Conservation (phyloP, 2,888 invertebrate genomes). For the Eremobia ochroleuca region DNA sequence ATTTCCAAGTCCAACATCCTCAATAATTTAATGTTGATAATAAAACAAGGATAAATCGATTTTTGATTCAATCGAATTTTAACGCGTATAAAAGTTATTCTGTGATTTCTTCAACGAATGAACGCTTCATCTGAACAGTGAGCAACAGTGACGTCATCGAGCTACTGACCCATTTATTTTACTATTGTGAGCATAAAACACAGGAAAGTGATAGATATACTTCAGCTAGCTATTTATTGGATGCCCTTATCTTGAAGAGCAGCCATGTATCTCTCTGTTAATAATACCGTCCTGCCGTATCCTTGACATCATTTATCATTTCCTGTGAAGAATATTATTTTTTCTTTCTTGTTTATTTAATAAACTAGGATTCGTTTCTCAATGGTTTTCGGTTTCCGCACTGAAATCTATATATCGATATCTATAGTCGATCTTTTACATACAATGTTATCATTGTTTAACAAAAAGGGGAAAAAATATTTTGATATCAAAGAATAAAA, state of each 20-base stretch:
- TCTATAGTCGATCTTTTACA: not conserved
- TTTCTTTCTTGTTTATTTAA: slow-evolving; percentile 22
- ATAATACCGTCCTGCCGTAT: slow-evolving; percentile 30
- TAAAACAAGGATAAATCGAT: slow-evolving; percentile 27
- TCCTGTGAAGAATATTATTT: slow-evolving; percentile 21
- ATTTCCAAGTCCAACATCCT: not conserved
- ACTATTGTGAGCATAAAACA: slow-evolving; percentile 77
- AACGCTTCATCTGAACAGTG: slow-evolving; percentile 49
- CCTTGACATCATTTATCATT: slow-evolving; percentile 28
- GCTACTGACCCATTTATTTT: slow-evolving; percentile 77
- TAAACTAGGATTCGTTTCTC: slow-evolving; percentile 12
- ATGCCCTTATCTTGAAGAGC: slow-evolving; percentile 39
- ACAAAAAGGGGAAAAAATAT: not conserved
- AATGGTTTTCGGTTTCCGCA: not conserved
- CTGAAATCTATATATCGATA: slow-evolving; percentile 6
- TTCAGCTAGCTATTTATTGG: slow-evolving; percentile 61
- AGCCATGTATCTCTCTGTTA: slow-evolving; percentile 45
- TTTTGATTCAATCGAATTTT: slow-evolving; percentile 29
- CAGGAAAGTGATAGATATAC: slow-evolving; percentile 70
- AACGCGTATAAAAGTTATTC: slow-evolving; percentile 19
- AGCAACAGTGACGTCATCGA: slow-evolving; percentile 63
- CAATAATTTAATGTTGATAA: not conserved
- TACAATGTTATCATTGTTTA: not conserved
- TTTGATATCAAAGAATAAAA: not conserved
- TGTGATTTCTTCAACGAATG: slow-evolving; percentile 43